These are phyloP conservation scores for Otus scops DNA, from an alignment of 2,797 vertebrate genomes.

Conservation along the genomic window DNA sequence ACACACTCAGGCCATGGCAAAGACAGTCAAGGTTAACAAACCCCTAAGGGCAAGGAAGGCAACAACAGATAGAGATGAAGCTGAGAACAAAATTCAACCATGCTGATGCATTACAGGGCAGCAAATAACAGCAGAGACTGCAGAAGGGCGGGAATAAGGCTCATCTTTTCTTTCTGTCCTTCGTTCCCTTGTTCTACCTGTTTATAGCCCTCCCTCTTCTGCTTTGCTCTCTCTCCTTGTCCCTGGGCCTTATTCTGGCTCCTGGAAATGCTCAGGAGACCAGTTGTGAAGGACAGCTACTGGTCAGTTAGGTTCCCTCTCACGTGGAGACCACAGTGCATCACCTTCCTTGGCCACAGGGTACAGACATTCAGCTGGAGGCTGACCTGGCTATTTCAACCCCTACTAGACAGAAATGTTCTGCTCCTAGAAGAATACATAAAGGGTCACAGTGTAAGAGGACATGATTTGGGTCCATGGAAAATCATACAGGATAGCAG, in stretches of 20 bases:
- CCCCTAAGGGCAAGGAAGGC: background rate
- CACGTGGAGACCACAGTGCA: background rate
- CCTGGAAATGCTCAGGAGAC: background rate
- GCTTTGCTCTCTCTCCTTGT: background rate
- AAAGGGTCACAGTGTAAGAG: background rate
- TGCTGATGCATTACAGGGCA: background rate
- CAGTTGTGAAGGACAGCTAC: background rate
- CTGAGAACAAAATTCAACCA: background rate
- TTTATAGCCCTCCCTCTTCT: background rate
- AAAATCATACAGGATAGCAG: background rate
- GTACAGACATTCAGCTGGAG: background rate
- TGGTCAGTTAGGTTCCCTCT: background rate
- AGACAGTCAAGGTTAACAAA: background rate
- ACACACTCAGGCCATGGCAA: background rate
- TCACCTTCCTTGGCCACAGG: background rate
- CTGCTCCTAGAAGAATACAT: background rate
- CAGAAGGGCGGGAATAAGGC: background rate
- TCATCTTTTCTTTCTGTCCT: background rate
- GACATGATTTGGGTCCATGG: background rate
- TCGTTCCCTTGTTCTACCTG: accelerated
- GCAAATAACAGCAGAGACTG: background rate
- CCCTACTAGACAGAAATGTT: background rate
- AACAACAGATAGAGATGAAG: background rate
- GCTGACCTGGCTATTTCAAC: background rate
- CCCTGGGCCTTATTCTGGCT: background rate